Base-by-base conservation (phyloP, 2,888 invertebrate genomes). In the Uloborus plumipes region DNA sequence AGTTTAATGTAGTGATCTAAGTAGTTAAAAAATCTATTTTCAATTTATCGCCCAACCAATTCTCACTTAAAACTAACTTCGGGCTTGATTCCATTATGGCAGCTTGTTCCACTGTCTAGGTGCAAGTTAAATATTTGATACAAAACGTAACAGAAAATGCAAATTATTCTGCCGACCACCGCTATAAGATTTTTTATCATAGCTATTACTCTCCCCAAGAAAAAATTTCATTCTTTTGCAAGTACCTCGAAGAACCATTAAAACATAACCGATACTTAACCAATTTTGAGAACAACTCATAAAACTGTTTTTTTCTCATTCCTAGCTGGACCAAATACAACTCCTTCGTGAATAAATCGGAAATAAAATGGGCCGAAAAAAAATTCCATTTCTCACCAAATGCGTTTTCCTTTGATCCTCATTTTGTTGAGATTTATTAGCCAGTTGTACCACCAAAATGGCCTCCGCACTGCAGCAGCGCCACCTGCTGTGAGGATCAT, bases 401-500 rank as follows among this genome's bases (percentile, higher is more conserved):
- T 66, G 58, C 51, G 22, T 20, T n/a, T 72, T 58, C 59, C 58
- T 22, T 66, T 51, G 13, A 15, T 20, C n/a, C 26, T 51, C 15
- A 16, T 66, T 61, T 72, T 51, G 50, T 51, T 58, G 59, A 66
- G 66, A 72, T 72, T 72, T 72, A 78, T 72, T 53, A 66, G 66
- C 58, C 39, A 61, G 59, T 66, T 71, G 20, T 39, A 31, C 75
- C 58, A 75, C 22, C 49, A 61, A 50, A 75, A 50, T 16, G 74
- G 55, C 13, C 64, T 61, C 53, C 18, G 22, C 55, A 47, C 67
- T 64, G 39, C 22, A 55, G 16, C 64, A 67, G 18, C 51, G 66
- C 70, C 78, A 78, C 72, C 78, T 78, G 72, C 66, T 78, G 66
- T 59, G 66, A 49, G 22, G 26, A 66, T 49, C 26, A 31, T 64